Conservation (phyloP, 2,113 vertebrate species). For the Cyphomyrus plagiostoma region DNA sequence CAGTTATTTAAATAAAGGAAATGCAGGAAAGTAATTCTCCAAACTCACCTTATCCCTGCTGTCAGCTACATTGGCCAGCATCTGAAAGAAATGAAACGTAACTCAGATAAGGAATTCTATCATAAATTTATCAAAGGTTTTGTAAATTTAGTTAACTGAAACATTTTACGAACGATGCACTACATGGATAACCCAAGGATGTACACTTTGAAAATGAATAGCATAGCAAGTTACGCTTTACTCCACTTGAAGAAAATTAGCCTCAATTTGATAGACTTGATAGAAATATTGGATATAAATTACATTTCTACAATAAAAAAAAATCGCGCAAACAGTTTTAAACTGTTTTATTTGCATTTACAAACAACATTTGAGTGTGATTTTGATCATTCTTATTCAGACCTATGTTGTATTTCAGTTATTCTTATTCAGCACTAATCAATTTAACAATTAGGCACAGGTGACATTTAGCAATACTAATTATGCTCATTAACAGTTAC, state of each 20-base stretch:
- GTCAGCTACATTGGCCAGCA: neutral
- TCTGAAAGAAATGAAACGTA: conserved; percentile 5
- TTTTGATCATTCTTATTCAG: neutral
- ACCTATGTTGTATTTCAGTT: neutral
- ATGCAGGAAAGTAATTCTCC: neutral
- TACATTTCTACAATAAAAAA: neutral
- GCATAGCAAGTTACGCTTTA: neutral
- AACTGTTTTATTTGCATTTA: neutral
- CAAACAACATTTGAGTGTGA: neutral
- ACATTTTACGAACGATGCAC: neutral
- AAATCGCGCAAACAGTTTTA: neutral
- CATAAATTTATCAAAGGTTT: neutral
- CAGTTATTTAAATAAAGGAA: neutral
- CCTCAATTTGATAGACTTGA: neutral
- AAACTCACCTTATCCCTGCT: conserved; percentile 19
- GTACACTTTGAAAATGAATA: neutral
- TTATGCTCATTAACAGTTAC: neutral
- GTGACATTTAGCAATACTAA: neutral
- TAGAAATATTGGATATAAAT: neutral
- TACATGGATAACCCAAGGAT: neutral
- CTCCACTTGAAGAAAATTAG: neutral
- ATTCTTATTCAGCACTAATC: neutral
- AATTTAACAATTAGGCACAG: neutral
- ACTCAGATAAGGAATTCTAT: neutral
- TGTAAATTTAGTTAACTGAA: neutral